Evolutionary conservation across 37 sponge, comb jelly and placozoan genomes (phyloP), one percentile per base, ranked within the genome.

Genomic region (Aplysina aerophoba): DNA sequence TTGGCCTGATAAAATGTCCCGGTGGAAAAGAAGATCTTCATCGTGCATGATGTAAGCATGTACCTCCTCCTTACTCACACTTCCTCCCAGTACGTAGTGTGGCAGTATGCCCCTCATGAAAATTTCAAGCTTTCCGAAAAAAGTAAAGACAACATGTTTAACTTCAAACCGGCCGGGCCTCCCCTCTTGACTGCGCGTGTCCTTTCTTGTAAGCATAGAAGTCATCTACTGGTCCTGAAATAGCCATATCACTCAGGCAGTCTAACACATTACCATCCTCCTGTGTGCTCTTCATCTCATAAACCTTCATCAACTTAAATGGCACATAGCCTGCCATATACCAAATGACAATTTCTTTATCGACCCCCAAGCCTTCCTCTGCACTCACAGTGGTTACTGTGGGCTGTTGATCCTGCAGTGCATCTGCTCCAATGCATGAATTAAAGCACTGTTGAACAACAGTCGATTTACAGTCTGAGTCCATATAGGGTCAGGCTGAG

Each of bases 261-360:
- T 75, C 50, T 40, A 75, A 53, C 11, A 75, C 14, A 3, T 50
- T 22, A 75, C 25, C 78, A 15, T 53, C 78, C 11, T 75, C 73
- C 12, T 71, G 5, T 71, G 73, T 50, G 54, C 41, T 1, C 4
- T 50, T 75, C 53, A 41, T 75, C 24, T 75, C 11, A 15, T 75
- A 75, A 11, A 24, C 25, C 37, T 75, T 75, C 13, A 75, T 4
- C 54, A 75, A 36, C 54, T 75, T 75, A 11, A 75, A 75, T 17
- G 78, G 78, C 6, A 75, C 16, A 36, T 75, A 75, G n/a, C 78
- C 78, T 40, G 53, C 78, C 78, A 75, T 75, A 36, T 75, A 40
- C 3, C 78, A 22, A 14, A 75, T 75, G 4, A 75, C 38, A 75
- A 41, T 75, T 11, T 75, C 78, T 41, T 75, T 44, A 40, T 75